phyloP scores from a whole-genome alignment of 37 sponge, comb jelly and placozoan species.

The Spongilla lacustris region DNA sequence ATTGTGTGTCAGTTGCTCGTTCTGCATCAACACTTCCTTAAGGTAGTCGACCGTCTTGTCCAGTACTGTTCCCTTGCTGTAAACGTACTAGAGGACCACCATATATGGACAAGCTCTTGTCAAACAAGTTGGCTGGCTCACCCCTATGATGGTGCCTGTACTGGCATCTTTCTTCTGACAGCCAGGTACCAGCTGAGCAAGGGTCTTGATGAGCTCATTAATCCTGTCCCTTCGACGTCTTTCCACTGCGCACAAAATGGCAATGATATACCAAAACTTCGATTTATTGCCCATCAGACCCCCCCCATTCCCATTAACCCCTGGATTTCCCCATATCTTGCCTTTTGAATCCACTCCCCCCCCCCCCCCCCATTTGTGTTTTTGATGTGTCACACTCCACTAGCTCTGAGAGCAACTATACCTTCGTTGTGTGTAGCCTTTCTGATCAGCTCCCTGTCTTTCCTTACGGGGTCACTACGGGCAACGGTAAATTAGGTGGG shows the following conservation, averaged over 20 bases:
- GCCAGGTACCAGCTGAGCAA: constrained; percentile 89
- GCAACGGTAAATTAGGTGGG: neutral
- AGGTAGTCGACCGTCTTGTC: constrained; percentile 83
- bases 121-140: neutral
- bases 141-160: constrained; percentile 66
- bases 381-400: neutral
- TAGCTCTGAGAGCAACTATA: neutral
- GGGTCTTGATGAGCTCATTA: constrained; percentile 84
- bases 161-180: constrained; percentile 88
- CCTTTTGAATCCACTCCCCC: neutral
- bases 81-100: constrained; percentile 47
- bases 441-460: constrained; percentile 55
- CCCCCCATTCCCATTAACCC: no score
- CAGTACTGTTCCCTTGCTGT: constrained; percentile 80
- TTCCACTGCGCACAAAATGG: constrained; percentile 65
- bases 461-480: constrained; percentile 9
- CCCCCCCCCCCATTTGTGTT: neutral
- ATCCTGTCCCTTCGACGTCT: constrained; percentile 87
- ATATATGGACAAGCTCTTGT: no score
- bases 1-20: constrained; percentile 50
- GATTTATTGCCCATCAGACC: no score
- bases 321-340: neutral
- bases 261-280: no score
- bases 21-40: constrained; percentile 55
- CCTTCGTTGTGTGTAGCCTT: constrained; percentile 88